A percentile compares a stretch with the other conserved stretches of the same genome.
These are phyloP conservation scores for Natator depressus DNA, from an alignment of 2,113 vertebrate genomes.

Conservation along the genomic window DNA sequence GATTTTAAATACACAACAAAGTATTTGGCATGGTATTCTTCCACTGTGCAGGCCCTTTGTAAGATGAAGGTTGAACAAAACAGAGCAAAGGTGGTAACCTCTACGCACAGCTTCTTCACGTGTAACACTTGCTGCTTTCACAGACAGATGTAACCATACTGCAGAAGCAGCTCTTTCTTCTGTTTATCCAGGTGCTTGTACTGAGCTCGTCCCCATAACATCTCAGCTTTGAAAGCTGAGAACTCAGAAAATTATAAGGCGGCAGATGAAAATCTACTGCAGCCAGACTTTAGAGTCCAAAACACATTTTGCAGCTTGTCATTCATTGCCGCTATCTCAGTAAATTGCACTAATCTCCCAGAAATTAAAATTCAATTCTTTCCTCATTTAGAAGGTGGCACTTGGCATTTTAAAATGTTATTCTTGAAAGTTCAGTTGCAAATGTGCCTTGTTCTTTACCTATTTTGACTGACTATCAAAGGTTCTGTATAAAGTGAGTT, in stretches of 20 bases:
- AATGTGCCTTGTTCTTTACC: slow-evolving; percentile 1
- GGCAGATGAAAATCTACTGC: neutral
- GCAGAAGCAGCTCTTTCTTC: neutral
- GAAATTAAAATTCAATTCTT: slow-evolving; percentile 39
- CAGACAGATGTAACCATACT: accelerated
- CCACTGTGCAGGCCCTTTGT: no score
- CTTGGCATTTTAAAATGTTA: slow-evolving; percentile 65
- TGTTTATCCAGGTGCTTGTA: neutral
- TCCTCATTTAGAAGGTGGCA: neutral
- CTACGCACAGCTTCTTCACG: accelerated
- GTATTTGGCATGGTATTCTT: accelerated
- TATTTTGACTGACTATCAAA: neutral
- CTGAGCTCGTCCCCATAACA: neutral
- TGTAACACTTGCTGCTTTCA: neutral
- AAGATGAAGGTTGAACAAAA: neutral
- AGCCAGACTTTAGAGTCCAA: neutral
- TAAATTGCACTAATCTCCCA: neutral
- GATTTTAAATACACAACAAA: accelerated
- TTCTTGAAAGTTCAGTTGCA: slow-evolving; percentile 39
- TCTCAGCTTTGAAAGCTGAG: neutral
- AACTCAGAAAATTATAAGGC: neutral
- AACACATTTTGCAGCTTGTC: neutral
- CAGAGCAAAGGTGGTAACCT: neutral
- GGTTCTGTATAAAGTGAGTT: neutral
- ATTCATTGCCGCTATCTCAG: neutral